Percentiles rank a stretch among this genome's conserved stretches.
These are phyloP conservation scores for Hemicentrotus pulcherrimus DNA, from an alignment of 35 echinoderm and acorn worm genomes.

Conservation along the genomic window DNA sequence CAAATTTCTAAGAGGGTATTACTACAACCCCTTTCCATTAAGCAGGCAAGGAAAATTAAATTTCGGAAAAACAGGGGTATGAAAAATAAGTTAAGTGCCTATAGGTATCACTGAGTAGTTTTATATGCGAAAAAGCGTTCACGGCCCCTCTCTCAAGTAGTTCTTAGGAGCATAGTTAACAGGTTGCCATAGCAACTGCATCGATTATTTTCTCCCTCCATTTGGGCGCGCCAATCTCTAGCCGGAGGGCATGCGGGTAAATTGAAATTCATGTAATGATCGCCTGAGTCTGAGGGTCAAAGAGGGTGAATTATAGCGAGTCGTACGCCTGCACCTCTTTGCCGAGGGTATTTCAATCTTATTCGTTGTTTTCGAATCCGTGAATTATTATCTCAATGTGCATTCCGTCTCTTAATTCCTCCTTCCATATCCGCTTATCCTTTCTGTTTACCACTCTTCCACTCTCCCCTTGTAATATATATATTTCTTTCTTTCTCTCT, in stretches of 20 bases:
- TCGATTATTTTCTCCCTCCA: constrained; percentile 19
- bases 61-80: background rate
- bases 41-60: background rate
- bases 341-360: background rate
- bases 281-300: constrained; percentile 4
- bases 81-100: background rate
- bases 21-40: background rate
- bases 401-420: too few species aligned
- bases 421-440: too few species aligned
- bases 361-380: background rate
- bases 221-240: background rate
- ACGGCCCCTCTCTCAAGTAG: background rate
- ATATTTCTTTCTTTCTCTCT: too few species aligned
- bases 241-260: constrained; percentile 6
- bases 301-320: background rate
- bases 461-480: too few species aligned
- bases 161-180: background rate
- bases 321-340: background rate
- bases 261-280: constrained; percentile 49
- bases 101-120: constrained; percentile 10
- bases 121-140: constrained; percentile 9
- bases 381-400: too few species aligned
- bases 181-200: background rate
- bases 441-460: background rate
- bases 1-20: too few species aligned